Evolutionary conservation across 2,797 vertebrate genomes (phyloP).

Genomic region (Craterocephalus amniculus): DNA sequence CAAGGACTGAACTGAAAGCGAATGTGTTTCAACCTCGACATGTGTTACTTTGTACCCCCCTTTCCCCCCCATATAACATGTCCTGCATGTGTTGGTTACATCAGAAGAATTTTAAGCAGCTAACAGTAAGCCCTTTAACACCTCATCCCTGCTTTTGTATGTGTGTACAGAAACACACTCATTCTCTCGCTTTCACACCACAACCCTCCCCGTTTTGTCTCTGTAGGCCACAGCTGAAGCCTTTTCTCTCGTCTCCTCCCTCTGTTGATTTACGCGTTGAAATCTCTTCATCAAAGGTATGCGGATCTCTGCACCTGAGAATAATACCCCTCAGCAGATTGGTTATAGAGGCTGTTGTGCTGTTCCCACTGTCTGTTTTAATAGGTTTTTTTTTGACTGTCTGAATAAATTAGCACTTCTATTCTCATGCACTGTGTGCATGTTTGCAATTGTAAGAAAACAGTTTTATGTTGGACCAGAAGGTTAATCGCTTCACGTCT

Average conservation of each 20-base stretch:
- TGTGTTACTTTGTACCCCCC: conserved; percentile 44
- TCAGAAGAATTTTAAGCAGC: conserved; percentile 88
- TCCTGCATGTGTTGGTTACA: conserved; percentile 75
- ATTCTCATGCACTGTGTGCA: conserved; percentile 9
- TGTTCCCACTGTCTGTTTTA: conserved; percentile 30
- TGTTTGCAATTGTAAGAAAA: conserved; percentile 15
- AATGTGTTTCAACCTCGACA: background rate
- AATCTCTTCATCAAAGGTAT: conserved; percentile 70
- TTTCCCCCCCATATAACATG: conserved; percentile 65
- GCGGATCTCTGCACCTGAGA: conserved; percentile 62
- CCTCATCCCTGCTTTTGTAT: conserved; percentile 56
- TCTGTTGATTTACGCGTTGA: conserved; percentile 52
- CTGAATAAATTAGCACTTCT: conserved; percentile 22
- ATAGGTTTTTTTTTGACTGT: conserved; percentile 18
- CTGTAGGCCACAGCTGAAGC: conserved; percentile 42
- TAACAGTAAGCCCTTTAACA: conserved; percentile 84
- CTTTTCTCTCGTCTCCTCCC: conserved; percentile 4
- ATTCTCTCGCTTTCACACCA: conserved; percentile 36
- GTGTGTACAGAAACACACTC: conserved; percentile 33
- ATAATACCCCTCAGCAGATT: conserved; percentile 38
- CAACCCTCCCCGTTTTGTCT: conserved; percentile 33
- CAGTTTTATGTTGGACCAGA: background rate
- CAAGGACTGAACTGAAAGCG: conserved; percentile 41
- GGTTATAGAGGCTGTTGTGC: conserved; percentile 40
- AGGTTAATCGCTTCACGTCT: conserved; percentile 18